These are phyloP conservation scores for Nebria ingens DNA, from an alignment of 1,140 invertebrate genomes.

Conservation along the genomic window DNA sequence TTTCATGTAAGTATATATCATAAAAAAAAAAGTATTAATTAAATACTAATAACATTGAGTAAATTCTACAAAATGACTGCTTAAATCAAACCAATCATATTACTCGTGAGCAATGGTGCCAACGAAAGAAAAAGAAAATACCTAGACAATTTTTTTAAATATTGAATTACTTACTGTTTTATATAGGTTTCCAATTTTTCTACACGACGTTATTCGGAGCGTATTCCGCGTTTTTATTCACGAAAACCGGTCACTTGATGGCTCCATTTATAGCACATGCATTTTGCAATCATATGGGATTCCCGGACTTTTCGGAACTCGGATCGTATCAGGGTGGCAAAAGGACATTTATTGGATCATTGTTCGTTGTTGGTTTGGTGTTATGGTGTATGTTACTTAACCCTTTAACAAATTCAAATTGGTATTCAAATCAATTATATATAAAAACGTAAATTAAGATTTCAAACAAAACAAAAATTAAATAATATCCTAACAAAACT, in stretches of 20 bases:
- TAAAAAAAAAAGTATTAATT: conserved; percentile 13
- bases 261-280: conserved; percentile 84
- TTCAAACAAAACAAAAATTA: not conserved
- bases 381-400: conserved; percentile 67
- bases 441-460: not conserved
- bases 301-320: conserved; percentile 78
- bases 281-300: conserved; percentile 95
- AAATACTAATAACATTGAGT: not conserved
- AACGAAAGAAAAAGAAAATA: no score
- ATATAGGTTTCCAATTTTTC: conserved; percentile 74
- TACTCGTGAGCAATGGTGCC: no score
- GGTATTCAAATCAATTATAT: conserved; percentile 43
- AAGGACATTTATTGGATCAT: conserved; percentile 45
- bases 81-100: no score
- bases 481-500: no score
- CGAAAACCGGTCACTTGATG: conserved; percentile 72
- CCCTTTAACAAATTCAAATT: conserved; percentile 64
- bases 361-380: conserved; percentile 66
- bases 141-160: no score
- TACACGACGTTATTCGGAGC: conserved; percentile 90
- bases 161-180: conserved; percentile 22
- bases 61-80: conserved; percentile 7
- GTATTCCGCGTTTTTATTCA: conserved; percentile 85
- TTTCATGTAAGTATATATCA: conserved; percentile 51
- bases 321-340: conserved; percentile 53